phyloP scores from a whole-genome alignment of 2,888 invertebrate species.

The Lydus trimaculatus region DNA sequence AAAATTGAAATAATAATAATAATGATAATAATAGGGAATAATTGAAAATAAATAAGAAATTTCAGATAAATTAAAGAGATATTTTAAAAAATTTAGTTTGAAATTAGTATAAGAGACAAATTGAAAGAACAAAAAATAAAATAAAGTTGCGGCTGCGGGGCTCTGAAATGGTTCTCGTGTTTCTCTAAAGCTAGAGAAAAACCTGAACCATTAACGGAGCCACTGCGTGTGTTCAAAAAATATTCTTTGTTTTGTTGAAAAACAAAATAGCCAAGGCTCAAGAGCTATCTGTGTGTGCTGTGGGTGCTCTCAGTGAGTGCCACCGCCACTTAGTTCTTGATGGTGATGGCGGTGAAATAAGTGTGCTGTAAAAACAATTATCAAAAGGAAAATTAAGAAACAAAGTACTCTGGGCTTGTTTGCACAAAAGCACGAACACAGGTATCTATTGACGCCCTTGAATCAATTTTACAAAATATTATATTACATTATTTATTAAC shows the following conservation, averaged over 20 bases:
- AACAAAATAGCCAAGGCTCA: constrained; percentile 43
- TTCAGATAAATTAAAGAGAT: no score
- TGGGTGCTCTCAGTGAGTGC: constrained; percentile 31
- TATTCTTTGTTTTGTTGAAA: neutral
- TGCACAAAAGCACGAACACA: constrained; percentile 57
- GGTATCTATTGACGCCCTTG: constrained; percentile 57
- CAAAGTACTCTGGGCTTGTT: constrained; percentile 20
- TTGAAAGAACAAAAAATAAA: constrained; percentile 44
- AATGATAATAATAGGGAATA: neutral
- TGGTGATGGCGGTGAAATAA: constrained; percentile 23
- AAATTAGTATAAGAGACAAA: no score
- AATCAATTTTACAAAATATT: constrained; percentile 29
- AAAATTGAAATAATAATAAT: neutral
- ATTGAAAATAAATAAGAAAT: constrained; percentile 30
- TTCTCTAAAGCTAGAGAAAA: neutral
- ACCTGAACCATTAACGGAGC: constrained; percentile 39
- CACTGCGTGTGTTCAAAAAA: constrained; percentile 46
- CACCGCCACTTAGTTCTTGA: constrained; percentile 29
- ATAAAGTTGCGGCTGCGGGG: constrained; percentile 55
- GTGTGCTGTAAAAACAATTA: constrained; percentile 33
- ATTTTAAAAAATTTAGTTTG: neutral
- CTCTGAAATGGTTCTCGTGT: constrained; percentile 25
- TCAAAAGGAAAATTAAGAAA: constrained; percentile 5
- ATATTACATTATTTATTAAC: constrained; percentile 25
- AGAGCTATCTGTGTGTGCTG: constrained; percentile 55